Conservation (phyloP, 2,113 vertebrate species). For the Chunga burmeisteri region DNA sequence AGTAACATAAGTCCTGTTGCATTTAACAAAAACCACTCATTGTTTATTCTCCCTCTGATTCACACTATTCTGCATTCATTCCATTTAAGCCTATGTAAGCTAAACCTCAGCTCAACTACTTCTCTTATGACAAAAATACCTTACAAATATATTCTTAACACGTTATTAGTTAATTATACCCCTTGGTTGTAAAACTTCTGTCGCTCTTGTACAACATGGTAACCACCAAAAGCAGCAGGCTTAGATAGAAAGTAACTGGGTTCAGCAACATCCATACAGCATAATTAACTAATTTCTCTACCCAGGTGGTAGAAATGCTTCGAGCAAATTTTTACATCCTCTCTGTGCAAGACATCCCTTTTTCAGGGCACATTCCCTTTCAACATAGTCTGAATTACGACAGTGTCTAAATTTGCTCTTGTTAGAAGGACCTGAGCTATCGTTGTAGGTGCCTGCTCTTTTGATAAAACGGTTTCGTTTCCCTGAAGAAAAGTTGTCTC, state of each 20-base stretch:
- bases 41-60: background rate
- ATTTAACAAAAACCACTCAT: background rate
- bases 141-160: background rate
- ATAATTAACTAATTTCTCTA: background rate
- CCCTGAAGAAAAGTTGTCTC: background rate
- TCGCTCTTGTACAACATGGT: background rate
- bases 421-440: background rate
- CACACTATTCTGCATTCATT: background rate
- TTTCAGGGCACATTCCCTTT: background rate
- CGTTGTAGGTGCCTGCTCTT: background rate
- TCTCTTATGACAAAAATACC: background rate
- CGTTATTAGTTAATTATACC: background rate
- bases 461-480: fast-evolving
- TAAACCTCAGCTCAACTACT: background rate
- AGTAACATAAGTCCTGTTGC: background rate
- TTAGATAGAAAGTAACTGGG: background rate
- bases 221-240: background rate
- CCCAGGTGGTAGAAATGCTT: background rate
- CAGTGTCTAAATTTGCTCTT: background rate
- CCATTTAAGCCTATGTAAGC: background rate
- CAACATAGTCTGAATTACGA: background rate
- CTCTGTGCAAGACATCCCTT: background rate
- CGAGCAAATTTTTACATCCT: background rate
- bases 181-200: background rate
- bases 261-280: background rate